phyloP scores from a whole-genome alignment of 64 coral and sea anemone species.

The Porites australiensis region DNA sequence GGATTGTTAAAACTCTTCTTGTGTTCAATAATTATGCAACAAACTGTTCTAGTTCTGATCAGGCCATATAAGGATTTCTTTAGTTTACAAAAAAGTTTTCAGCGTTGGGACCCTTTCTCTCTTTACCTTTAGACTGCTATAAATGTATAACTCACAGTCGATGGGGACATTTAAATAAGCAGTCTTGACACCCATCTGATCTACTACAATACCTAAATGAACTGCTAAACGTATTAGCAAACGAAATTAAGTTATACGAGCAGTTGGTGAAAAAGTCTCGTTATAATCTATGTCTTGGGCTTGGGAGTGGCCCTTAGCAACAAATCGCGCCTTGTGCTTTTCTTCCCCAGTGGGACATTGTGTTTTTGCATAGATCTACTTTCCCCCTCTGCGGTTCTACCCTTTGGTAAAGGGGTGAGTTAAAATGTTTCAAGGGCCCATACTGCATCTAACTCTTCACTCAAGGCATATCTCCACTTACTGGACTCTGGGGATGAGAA shows the following conservation, averaged over 20 bases:
- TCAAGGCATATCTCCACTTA: constrained; percentile 64
- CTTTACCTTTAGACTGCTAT: constrained; percentile 22
- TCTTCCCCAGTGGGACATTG: constrained; percentile 14
- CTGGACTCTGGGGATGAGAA: constrained; percentile 17
- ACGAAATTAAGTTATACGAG: constrained; percentile 33
- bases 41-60: constrained; percentile 29
- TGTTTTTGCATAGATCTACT: background rate
- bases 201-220: background rate
- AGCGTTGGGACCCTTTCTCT: background rate
- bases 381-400: background rate
- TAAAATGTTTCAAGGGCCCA: constrained; percentile 56
- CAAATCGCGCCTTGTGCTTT: constrained; percentile 62
- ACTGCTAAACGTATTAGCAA: constrained; percentile 37
- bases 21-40: constrained; percentile 9
- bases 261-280: constrained; percentile 72
- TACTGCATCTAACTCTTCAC: constrained; percentile 57
- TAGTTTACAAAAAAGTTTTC: constrained; percentile 1
- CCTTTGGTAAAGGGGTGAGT: background rate
- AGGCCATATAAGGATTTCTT: background rate
- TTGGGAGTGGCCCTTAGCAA: constrained; percentile 66
- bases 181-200: background rate
- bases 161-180: background rate
- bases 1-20: background rate
- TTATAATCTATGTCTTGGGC: constrained; percentile 57
- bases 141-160: constrained; percentile 21